Conservation (phyloP, 2,797 vertebrate genomes). For the Sebastes kiyomatsui region DNA sequence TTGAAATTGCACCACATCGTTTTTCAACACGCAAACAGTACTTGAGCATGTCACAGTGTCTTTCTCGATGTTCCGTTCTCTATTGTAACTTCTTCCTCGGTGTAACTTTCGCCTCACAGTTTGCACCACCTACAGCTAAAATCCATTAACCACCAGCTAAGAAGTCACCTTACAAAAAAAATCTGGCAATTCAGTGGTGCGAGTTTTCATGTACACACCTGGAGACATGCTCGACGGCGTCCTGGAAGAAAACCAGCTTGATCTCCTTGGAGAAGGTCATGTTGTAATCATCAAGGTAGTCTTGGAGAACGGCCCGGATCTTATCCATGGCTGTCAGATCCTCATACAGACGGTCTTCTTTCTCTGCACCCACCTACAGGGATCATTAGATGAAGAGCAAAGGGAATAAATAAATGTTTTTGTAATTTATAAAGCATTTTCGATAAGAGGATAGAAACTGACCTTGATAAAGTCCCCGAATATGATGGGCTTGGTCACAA, state of each 20-base stretch:
- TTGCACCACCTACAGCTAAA: conserved; percentile 7
- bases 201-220: conserved; percentile 72
- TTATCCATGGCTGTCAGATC: conserved; percentile 85
- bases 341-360: conserved; percentile 82
- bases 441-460: neutral
- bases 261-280: conserved; percentile 86
- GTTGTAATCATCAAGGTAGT: conserved; percentile 90
- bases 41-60: neutral
- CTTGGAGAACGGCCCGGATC: conserved; percentile 84
- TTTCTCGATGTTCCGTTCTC: neutral
- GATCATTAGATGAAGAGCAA: neutral
- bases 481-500: conserved; percentile 84
- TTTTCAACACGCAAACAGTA: neutral
- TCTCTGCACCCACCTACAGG: conserved; percentile 79
- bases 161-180: neutral
- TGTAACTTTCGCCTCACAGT: neutral
- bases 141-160: neutral
- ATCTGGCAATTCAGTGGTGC: neutral
- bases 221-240: conserved; percentile 89
- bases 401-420: neutral
- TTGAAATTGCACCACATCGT: neutral
- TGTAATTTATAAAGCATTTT: neutral
- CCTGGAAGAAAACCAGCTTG: conserved; percentile 91
- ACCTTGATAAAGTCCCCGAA: conserved; percentile 91
- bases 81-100: neutral